Percentiles rank a stretch among this genome's conserved stretches.
These are phyloP conservation scores for Selenia dentaria DNA, from an alignment of 2,888 invertebrate species.

Conservation along the genomic window DNA sequence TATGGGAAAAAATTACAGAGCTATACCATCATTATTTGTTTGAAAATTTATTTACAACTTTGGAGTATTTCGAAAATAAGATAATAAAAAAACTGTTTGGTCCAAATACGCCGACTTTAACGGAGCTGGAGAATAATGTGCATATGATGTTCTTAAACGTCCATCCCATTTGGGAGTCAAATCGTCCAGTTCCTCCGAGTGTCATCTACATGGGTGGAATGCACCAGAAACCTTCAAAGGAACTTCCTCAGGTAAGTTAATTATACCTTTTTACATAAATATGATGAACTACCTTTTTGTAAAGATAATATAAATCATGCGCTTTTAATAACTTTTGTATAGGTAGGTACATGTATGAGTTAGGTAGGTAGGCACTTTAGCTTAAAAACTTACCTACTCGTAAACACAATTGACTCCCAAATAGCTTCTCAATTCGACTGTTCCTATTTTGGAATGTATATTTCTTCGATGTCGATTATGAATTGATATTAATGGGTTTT, in stretches of 20 bases:
- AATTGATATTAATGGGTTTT: too few species aligned
- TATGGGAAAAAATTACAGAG: conserved; percentile 24
- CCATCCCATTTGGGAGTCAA: conserved; percentile 55
- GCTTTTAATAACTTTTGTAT: too few species aligned
- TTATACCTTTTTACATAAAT: too few species aligned
- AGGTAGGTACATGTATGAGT: too few species aligned
- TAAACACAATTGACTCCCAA: too few species aligned
- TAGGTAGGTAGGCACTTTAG: too few species aligned
- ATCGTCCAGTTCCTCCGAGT: conserved; percentile 61
- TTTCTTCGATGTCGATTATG: too few species aligned
- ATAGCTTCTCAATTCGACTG: too few species aligned
- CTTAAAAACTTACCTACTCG: too few species aligned
- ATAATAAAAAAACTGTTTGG: conserved; percentile 37
- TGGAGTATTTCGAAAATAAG: conserved; percentile 21
- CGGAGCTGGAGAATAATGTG: conserved; percentile 41
- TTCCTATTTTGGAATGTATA: too few species aligned
- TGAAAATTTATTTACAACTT: conserved; percentile 3
- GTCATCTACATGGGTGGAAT: conserved; percentile 62
- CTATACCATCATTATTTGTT: conserved; percentile 17
- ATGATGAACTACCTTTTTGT: too few species aligned
- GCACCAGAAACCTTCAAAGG: conserved; percentile 53
- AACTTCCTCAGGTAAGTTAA: conserved; percentile 57
- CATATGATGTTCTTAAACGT: conserved; percentile 63
- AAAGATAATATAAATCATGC: too few species aligned
- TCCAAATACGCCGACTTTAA: conserved; percentile 31